These are phyloP conservation scores for Drosophila rufa DNA, from an alignment of 1,140 invertebrate species.

Conservation along the genomic window DNA sequence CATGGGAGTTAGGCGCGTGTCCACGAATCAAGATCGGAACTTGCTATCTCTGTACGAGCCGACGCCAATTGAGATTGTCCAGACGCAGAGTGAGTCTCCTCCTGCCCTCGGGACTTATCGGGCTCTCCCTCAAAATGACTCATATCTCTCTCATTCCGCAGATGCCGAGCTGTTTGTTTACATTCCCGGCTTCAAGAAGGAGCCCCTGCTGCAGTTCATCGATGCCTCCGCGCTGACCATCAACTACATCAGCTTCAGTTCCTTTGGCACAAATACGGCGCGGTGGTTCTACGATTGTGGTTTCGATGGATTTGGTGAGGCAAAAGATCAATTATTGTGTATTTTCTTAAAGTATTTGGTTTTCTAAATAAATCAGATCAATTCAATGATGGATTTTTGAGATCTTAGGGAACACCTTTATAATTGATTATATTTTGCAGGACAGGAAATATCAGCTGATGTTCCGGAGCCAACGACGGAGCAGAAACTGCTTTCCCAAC, in stretches of 20 bases:
- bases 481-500: slow-evolving; percentile 41
- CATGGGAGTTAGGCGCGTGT: slow-evolving; percentile 63
- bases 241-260: slow-evolving; percentile 76
- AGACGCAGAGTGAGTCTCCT: slow-evolving; percentile 68
- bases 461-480: slow-evolving; percentile 2
- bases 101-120: background rate
- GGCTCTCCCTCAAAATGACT: background rate
- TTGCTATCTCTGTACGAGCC: slow-evolving; percentile 74
- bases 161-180: slow-evolving; percentile 73
- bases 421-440: background rate
- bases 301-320: slow-evolving; percentile 74
- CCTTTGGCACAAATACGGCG: slow-evolving; percentile 67
- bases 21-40: slow-evolving; percentile 68
- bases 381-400: background rate
- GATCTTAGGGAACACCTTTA: too few relatives aligned
- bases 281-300: slow-evolving; percentile 80
- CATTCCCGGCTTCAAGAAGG: slow-evolving; percentile 74
- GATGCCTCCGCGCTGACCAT: slow-evolving; percentile 63
- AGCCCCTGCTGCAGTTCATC: slow-evolving; percentile 61
- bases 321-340: too few relatives aligned
- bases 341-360: background rate
- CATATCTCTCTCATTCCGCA: slow-evolving; percentile 17
- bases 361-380: background rate
- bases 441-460: slow-evolving; percentile 44
- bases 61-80: slow-evolving; percentile 80